Percentiles rank a stretch among this genome's conserved stretches.
phyloP scores from a whole-genome alignment of 2,113 vertebrate species.

The Plotosus lineatus region DNA sequence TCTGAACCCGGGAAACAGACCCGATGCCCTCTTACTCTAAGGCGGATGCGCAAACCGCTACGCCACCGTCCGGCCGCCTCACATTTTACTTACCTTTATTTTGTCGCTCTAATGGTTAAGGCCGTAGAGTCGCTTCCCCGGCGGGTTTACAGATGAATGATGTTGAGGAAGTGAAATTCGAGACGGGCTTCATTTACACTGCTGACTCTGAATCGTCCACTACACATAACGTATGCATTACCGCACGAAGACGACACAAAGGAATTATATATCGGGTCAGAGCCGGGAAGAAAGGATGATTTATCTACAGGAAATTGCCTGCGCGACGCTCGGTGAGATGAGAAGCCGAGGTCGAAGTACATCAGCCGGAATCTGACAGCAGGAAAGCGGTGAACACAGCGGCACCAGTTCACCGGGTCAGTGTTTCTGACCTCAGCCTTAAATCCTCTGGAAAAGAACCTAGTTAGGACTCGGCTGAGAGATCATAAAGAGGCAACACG shows the following conservation, averaged over 20 bases:
- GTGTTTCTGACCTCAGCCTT: slow-evolving; percentile 7
- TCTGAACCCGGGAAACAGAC: too few species aligned
- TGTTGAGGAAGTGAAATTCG: not conserved
- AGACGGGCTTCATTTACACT: not conserved
- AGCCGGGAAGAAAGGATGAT: slow-evolving; percentile 33
- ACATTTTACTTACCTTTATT: too few species aligned
- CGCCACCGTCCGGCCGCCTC: too few species aligned
- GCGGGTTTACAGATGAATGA: not conserved
- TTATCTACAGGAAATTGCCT: slow-evolving; percentile 54
- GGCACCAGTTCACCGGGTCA: slow-evolving; percentile 19
- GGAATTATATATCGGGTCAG: not conserved
- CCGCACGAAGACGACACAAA: not conserved
- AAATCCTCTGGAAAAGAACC: not conserved
- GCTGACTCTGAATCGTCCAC: not conserved
- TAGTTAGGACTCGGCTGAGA: not conserved
- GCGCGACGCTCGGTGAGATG: slow-evolving; percentile 35
- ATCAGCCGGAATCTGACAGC: slow-evolving; percentile 20
- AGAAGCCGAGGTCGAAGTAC: slow-evolving; percentile 27
- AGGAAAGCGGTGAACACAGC: slow-evolving; percentile 28
- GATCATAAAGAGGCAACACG: not conserved
- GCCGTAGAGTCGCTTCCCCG: not conserved
- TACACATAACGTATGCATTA: not conserved
- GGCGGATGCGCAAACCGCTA: too few species aligned
- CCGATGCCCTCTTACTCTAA: too few species aligned
- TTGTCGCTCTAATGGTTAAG: too few species aligned